phyloP scores from a whole-genome alignment of 1,140 invertebrate species.

The Camponotus floridanus region DNA sequence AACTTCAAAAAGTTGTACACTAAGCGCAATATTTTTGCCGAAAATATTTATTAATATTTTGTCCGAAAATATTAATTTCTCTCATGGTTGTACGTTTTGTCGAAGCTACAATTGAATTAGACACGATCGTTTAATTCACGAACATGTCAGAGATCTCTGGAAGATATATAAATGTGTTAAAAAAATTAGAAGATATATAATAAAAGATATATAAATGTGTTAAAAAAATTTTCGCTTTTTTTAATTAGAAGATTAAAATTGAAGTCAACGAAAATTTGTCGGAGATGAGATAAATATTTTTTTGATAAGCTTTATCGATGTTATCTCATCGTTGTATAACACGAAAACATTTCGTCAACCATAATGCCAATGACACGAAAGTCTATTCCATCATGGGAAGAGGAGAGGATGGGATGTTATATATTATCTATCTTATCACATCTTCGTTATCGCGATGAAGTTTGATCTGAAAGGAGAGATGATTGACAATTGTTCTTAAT shows the following conservation, averaged over 20 bases:
- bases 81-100: neutral
- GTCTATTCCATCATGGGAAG: neutral
- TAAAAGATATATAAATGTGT: neutral
- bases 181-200: too few relatives aligned
- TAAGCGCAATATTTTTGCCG: neutral
- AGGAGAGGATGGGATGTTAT: too few relatives aligned
- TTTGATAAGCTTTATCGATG: conserved; percentile 19
- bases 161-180: neutral
- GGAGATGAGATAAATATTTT: conserved; percentile 16
- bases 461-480: conserved; percentile 41
- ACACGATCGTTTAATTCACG: neutral
- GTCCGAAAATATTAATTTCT: neutral
- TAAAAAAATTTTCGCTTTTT: neutral
- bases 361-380: neutral
- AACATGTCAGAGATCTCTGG: neutral
- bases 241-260: neutral
- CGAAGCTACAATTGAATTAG: neutral
- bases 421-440: conserved; percentile 1
- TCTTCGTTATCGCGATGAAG: conserved; percentile 47
- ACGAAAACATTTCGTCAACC: neutral
- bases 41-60: neutral
- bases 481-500: neutral
- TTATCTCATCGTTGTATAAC: conserved; percentile 48
- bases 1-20: too few relatives aligned
- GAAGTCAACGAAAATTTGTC: neutral